phyloP scores from a whole-genome alignment of 1,140 invertebrate genomes.

The Bradysia coprophila region DNA sequence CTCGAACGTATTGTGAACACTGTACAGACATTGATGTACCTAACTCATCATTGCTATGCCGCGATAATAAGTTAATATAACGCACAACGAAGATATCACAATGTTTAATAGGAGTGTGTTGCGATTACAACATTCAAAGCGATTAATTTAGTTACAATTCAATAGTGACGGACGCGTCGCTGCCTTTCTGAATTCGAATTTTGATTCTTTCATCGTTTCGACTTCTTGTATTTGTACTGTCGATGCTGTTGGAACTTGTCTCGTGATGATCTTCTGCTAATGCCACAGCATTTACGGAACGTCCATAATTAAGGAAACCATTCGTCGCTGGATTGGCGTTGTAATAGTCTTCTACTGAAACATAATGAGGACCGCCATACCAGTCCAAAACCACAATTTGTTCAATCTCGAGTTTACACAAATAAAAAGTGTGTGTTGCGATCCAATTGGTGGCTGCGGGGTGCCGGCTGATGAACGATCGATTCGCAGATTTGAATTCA shows the following conservation, averaged over 20 bases:
- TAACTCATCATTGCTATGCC: too few relatives aligned
- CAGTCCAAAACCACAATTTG: conserved; percentile 52
- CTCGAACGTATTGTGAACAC: too few relatives aligned
- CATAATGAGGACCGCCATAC: conserved; percentile 53
- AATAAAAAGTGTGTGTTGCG: conserved; percentile 50
- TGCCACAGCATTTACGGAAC: neutral
- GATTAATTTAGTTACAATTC: neutral
- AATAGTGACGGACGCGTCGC: neutral
- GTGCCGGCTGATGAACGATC: conserved; percentile 46
- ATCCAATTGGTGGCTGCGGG: conserved; percentile 43
- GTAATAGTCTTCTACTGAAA: conserved; percentile 39
- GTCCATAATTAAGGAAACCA: neutral
- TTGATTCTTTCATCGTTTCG: neutral
- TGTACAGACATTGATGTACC: too few relatives aligned
- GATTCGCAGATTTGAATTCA: conserved; percentile 38
- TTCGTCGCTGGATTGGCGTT: neutral
- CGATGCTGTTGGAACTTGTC: neutral
- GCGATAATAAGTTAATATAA: too few relatives aligned
- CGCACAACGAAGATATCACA: too few relatives aligned
- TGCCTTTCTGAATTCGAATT: neutral
- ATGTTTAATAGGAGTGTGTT: too few relatives aligned
- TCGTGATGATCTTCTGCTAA: too few relatives aligned
- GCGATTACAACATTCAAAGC: too few relatives aligned
- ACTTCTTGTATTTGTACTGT: neutral
- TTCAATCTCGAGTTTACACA: conserved; percentile 49